Percentiles rank a stretch among this genome's conserved stretches.
Conservation (phyloP, 2,797 vertebrate species). For the Pipistrellus nathusii region DNA sequence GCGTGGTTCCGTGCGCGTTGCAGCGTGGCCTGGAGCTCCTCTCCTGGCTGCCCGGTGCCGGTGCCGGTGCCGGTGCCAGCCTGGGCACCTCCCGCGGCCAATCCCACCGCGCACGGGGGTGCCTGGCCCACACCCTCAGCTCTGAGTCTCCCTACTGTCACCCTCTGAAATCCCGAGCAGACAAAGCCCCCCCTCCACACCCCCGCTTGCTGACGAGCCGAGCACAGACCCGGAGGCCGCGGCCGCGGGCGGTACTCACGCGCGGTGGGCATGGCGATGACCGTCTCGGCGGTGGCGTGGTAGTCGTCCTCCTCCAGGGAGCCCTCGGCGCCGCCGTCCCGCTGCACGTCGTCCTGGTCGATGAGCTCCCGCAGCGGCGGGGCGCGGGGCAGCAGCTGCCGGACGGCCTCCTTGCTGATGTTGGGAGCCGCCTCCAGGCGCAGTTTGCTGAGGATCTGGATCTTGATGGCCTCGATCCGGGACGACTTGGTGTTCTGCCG, state of each 20-base stretch:
- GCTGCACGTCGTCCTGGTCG: slow-evolving; percentile 98
- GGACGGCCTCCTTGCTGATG: slow-evolving; percentile 97
- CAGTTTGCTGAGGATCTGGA: slow-evolving; percentile 98
- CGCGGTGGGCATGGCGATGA: slow-evolving; percentile 97
- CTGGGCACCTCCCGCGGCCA: background rate
- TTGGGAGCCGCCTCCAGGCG: slow-evolving; percentile 98
- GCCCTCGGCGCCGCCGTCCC: slow-evolving; percentile 95
- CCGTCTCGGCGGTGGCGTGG: slow-evolving; percentile 96
- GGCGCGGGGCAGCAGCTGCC: slow-evolving; percentile 97
- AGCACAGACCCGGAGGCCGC: slow-evolving; percentile 83
- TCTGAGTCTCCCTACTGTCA: slow-evolving; percentile 72
- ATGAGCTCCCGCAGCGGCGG: slow-evolving; percentile 98
- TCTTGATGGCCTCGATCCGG: slow-evolving; percentile 97
- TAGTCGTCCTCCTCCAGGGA: slow-evolving; percentile 96
- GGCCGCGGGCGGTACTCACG: slow-evolving; percentile 90
- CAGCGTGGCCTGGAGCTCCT: background rate
- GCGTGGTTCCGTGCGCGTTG: background rate
- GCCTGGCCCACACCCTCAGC: slow-evolving; percentile 42
- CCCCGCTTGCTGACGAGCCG: slow-evolving; percentile 86
- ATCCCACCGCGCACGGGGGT: no score
- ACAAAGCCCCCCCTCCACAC: slow-evolving; percentile 77
- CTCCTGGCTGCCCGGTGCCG: background rate
- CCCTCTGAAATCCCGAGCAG: slow-evolving; percentile 80
- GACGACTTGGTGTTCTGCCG: slow-evolving; percentile 97
- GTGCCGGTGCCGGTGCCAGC: slow-evolving; percentile 8